Conservation (phyloP, 2,888 invertebrate species). For the Ceriagrion tenellum region DNA sequence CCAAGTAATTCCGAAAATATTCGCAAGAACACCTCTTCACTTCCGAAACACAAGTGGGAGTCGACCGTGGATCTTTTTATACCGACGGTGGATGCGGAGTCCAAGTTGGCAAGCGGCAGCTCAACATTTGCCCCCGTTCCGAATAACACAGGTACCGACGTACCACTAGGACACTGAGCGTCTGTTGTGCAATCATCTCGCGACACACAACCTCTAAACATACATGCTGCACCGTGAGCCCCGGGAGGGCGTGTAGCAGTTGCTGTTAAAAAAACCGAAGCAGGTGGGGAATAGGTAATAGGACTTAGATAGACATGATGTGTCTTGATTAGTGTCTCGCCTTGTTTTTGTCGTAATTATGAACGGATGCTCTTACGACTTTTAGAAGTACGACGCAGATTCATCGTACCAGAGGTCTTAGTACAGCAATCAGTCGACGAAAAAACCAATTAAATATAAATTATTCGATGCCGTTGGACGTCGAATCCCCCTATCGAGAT, state of each 20-base stretch:
- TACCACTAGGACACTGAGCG: too few relatives aligned
- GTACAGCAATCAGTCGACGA: background rate
- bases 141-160: background rate
- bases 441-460: background rate
- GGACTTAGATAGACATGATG: too few relatives aligned
- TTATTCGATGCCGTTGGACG: background rate
- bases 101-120: background rate
- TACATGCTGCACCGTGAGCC: too few relatives aligned
- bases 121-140: background rate
- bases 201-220: too few relatives aligned
- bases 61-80: background rate
- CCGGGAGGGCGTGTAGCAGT: too few relatives aligned
- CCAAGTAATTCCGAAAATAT: background rate
- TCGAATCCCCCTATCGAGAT: background rate
- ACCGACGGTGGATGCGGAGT: background rate
- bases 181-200: too few relatives aligned
- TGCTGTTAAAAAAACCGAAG: too few relatives aligned
- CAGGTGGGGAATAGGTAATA: too few relatives aligned
- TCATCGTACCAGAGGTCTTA: background rate
- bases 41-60: background rate
- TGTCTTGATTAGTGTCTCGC: too few relatives aligned
- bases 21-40: background rate
- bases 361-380: too few relatives aligned
- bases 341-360: too few relatives aligned
- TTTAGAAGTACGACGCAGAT: too few relatives aligned